Base-by-base conservation (phyloP, 2,797 vertebrate genomes). In the Meda fulgida region DNA sequence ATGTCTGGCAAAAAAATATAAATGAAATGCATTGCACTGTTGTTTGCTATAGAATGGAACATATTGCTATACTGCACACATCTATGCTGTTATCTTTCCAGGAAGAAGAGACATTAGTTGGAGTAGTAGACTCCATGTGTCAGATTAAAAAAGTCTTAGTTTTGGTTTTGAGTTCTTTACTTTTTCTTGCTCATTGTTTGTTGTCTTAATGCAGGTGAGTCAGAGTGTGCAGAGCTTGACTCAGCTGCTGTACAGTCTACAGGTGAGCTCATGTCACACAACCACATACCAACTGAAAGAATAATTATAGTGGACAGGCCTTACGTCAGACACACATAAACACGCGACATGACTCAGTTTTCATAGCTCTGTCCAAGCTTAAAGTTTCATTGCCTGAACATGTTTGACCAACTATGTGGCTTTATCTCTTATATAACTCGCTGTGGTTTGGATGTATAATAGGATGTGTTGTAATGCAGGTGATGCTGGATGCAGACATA, bases 151-250 rank as follows among this genome's bases (percentile, higher is more conserved):
- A 48, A 48, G 46, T 11, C 23, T 58, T 58, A n/a, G 23, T 36
- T 71, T 78, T 71, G n/a, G 18, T 43, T 55, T 29, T 36, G 43
- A 60, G 6, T 46, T 72, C 18, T 70, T 48, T 43, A 23, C 18
- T 34, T 78, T 58, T 38, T 46, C 31, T 67, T 67, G 19, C 69
- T 67, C 58, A 55, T 58, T 70, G 26, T 88, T 71, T 88, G n/a
- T 71, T 79, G 60, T 16, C 55, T 70, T 66, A 72, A 77, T 92
- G 89, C 94, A 99, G 98, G 93, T 98, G 85, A 92, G 96, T 91
- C 96, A 97, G 89, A 95, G 96, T 66, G 95, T 99, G 85, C 98
- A 98, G 91, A 98, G 96, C 78, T 93, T 99, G 94, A 98, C 97
- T 4, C 96, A 96, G 83, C 92, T 99, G 81, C 94, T 99, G 67